Percentiles rank a stretch among this genome's conserved stretches.
Evolutionary conservation across 2,888 invertebrate genomes (phyloP).

Genomic region (Fragum fragum): DNA sequence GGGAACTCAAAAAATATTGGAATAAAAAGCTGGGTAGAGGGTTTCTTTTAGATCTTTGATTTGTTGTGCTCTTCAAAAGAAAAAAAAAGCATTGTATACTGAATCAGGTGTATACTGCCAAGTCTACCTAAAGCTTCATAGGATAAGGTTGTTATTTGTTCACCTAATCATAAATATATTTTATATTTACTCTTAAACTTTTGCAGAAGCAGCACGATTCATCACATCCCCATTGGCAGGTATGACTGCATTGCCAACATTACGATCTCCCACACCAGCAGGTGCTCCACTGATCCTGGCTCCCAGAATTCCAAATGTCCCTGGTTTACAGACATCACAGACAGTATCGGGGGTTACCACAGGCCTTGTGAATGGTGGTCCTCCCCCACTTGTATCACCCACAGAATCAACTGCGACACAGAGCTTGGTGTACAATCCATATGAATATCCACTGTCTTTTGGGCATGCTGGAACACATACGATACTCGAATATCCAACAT

Average conservation of each 20-base stretch:
- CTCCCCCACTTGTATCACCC: slow-evolving; percentile 90
- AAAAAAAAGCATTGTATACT: too few relatives aligned
- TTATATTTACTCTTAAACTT: background rate
- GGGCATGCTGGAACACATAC: slow-evolving; percentile 70
- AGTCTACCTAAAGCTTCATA: too few relatives aligned
- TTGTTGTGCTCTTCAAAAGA: too few relatives aligned
- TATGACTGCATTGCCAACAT: slow-evolving; percentile 70
- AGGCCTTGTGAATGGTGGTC: slow-evolving; percentile 83
- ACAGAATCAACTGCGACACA: slow-evolving; percentile 88
- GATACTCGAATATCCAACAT: slow-evolving; percentile 81
- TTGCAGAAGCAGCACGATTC: slow-evolving; percentile 77
- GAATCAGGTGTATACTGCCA: too few relatives aligned
- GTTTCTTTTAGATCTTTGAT: too few relatives aligned
- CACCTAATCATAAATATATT: too few relatives aligned
- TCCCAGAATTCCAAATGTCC: slow-evolving; percentile 87
- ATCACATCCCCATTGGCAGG: slow-evolving; percentile 71
- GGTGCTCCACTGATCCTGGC: slow-evolving; percentile 97
- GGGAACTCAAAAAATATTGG: too few relatives aligned
- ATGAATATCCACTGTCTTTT: slow-evolving; percentile 76
- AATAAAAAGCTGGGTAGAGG: too few relatives aligned
- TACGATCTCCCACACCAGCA: slow-evolving; percentile 91
- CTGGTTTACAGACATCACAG: slow-evolving; percentile 54
- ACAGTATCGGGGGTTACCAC: slow-evolving; percentile 68
- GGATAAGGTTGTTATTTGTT: too few relatives aligned
- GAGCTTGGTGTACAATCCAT: slow-evolving; percentile 81